Base-by-base conservation (phyloP, 2,888 invertebrate genomes). In the Nymphalis c-album region DNA sequence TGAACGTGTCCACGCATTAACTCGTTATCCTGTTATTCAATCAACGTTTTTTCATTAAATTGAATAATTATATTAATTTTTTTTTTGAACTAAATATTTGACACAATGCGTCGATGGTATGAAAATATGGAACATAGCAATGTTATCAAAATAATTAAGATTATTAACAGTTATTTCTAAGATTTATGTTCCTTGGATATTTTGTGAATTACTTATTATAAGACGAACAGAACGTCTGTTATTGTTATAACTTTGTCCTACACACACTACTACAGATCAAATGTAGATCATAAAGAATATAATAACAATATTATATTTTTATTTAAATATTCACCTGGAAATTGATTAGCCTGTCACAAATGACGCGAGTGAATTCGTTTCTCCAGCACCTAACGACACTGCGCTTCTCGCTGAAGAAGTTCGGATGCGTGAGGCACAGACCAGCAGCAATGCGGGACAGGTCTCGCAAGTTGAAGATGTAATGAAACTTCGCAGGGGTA, bases 401-500 rank as follows among this genome's bases (percentile, higher is more conserved):
- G 18, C 95, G 94, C 22, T 93, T 87, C 64, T 93, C 94, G 62
- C 93, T 93, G 85, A 96, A 97, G 79, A 94, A 94, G 72, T 93
- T 94, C 0, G 96, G 95, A 51, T 95, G 94, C 13, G 96, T 96
- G 70, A 96, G 94, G 65, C 96, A 94, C 82, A 98, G 84, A 0
- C 98, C 98, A 17, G 95, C 95, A 75, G 95, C 95, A 71, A 98
- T 95, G 67, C 97, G 94, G 0, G 98, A 98, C 75, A 98, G 87
- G 90, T 98, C 98, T 58, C 98, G 94, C 85, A 98, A 94, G 88
- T 98, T 98, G 91, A 98, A 98, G 75, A 98, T 96, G 88, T 98
- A 98, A 90, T 98, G 98, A 89, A 98, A 98, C 86, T 97, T 98
- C 7, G 96, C 95, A 0, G 98, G 98, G 0, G 98, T 98, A 1